Evolutionary conservation across 2,113 vertebrate species (phyloP).

Genomic region (Tilapia sparmanii): DNA sequence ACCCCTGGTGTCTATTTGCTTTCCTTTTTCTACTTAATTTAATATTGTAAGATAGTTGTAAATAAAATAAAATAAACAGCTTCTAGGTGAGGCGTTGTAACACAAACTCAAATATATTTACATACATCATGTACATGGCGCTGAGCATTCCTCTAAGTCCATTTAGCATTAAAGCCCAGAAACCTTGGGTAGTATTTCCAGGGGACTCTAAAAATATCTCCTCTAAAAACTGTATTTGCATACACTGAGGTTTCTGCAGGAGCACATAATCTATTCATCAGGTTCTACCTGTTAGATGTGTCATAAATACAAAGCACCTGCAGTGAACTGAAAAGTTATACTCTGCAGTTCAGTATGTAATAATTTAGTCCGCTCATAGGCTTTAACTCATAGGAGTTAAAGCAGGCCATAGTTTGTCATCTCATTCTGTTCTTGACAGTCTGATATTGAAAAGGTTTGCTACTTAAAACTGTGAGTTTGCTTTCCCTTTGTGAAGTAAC

Average conservation of each 20-base stretch:
- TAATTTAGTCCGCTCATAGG: background rate
- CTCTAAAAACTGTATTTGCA: background rate
- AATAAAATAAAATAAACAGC: no score
- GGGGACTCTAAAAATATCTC: background rate
- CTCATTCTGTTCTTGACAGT: background rate
- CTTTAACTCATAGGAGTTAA: background rate
- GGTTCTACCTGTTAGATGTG: background rate
- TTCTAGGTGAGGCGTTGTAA: background rate
- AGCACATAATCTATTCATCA: background rate
- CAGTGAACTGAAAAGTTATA: background rate
- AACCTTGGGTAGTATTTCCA: background rate
- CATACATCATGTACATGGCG: background rate
- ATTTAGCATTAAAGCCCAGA: background rate
- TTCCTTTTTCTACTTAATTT: background rate
- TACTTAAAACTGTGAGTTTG: background rate
- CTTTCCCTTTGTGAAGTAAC: background rate
- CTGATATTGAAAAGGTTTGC: background rate
- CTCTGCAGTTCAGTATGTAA: background rate
- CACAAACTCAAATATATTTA: background rate
- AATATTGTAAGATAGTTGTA: background rate
- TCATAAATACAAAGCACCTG: background rate
- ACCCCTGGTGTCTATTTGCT: background rate
- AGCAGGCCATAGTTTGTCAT: background rate
- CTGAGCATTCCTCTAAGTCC: background rate
- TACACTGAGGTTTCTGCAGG: background rate